Conservation (phyloP, 2,797 vertebrate species). For the Acestrorhynchus altus region DNA sequence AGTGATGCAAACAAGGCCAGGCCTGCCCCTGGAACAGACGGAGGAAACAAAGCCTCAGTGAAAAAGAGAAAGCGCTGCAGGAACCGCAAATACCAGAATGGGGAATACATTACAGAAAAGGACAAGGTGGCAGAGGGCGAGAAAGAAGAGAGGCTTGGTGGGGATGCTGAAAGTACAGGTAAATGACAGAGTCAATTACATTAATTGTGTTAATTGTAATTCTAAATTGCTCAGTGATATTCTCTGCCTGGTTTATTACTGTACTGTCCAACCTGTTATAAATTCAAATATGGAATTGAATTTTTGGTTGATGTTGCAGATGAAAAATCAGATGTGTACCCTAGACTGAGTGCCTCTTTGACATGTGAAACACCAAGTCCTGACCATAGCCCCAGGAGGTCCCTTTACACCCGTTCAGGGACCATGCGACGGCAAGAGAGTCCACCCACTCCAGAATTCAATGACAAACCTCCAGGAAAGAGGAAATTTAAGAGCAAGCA, state of each 20-base stretch:
- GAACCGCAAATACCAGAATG: slow-evolving; percentile 93
- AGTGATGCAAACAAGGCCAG: slow-evolving; percentile 73
- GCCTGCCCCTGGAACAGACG: slow-evolving; percentile 46
- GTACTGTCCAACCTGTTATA: not conserved
- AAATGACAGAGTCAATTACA: slow-evolving; percentile 13
- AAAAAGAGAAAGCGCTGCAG: slow-evolving; percentile 92
- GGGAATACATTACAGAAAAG: slow-evolving; percentile 91
- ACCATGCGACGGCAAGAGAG: slow-evolving; percentile 77
- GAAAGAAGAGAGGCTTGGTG: slow-evolving; percentile 59
- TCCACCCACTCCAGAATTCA: slow-evolving; percentile 75
- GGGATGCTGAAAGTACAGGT: slow-evolving; percentile 44
- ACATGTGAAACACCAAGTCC: slow-evolving; percentile 60
- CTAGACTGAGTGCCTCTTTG: slow-evolving; percentile 62
- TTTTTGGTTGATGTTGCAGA: slow-evolving; percentile 61
- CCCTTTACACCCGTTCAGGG: slow-evolving; percentile 77
- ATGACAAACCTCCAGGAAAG: slow-evolving; percentile 95
- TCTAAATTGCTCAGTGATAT: not conserved
- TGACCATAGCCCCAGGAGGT: slow-evolving; percentile 67
- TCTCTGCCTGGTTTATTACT: not conserved
- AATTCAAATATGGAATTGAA: not conserved
- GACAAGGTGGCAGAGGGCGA: slow-evolving; percentile 84
- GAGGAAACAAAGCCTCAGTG: slow-evolving; percentile 74
- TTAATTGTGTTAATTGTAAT: not conserved
- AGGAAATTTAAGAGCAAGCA: slow-evolving; percentile 99
- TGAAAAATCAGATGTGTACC: slow-evolving; percentile 63